Conservation (phyloP, 2,888 invertebrate species). For the Penaeus monodon region DNA sequence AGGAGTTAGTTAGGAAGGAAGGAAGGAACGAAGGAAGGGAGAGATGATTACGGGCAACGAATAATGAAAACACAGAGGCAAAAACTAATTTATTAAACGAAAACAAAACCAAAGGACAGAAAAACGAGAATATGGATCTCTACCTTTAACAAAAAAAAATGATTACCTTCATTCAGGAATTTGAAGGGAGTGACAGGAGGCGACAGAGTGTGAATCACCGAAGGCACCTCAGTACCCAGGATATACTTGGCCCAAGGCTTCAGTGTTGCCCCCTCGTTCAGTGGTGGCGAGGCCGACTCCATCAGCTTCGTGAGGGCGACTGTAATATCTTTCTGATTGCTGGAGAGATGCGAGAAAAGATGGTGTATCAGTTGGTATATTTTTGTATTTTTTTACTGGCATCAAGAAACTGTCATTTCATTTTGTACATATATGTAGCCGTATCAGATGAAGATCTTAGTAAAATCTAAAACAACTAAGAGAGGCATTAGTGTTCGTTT, state of each 20-base stretch:
- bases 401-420: too few relatives aligned
- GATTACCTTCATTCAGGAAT: slow-evolving; percentile 75
- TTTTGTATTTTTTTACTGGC: too few relatives aligned
- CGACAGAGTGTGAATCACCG: slow-evolving; percentile 21
- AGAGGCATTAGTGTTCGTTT: too few relatives aligned
- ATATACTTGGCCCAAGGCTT: slow-evolving; percentile 41
- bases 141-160: not conserved
- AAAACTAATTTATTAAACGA: too few relatives aligned
- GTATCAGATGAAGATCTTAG: too few relatives aligned
- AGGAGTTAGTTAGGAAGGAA: too few relatives aligned
- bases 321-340: slow-evolving; percentile 39
- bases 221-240: slow-evolving; percentile 21
- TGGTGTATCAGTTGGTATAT: too few relatives aligned
- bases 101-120: too few relatives aligned
- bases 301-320: slow-evolving; percentile 20
- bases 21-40: too few relatives aligned
- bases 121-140: not conserved
- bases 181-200: slow-evolving; percentile 75
- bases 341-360: not conserved
- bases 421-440: too few relatives aligned
- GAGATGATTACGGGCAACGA: too few relatives aligned
- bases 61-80: not conserved
- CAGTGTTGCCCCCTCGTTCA: not conserved
- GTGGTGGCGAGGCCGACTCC: slow-evolving; percentile 7
- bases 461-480: too few relatives aligned